phyloP scores from a whole-genome alignment of 2,113 vertebrate species.

The Labeo rohita region DNA sequence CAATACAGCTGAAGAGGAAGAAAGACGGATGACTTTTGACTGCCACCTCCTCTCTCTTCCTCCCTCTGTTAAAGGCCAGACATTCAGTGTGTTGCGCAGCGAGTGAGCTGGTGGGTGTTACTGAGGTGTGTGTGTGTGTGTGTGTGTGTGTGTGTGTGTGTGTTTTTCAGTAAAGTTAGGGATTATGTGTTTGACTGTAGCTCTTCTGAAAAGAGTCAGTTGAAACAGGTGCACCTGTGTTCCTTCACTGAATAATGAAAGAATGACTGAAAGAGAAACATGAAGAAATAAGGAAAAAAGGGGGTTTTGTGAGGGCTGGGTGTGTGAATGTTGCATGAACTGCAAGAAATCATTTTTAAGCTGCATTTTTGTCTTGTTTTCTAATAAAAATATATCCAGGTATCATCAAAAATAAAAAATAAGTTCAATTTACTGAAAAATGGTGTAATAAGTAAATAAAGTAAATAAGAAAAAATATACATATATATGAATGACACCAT shows the following conservation, averaged over 20 bases:
- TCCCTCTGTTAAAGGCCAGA: slow-evolving; percentile 38
- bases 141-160: slow-evolving; percentile 31
- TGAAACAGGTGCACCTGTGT: slow-evolving; percentile 57
- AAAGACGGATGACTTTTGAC: slow-evolving; percentile 40
- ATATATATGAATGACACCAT: neutral
- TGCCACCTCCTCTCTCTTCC: slow-evolving; percentile 34
- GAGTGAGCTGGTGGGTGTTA: slow-evolving; percentile 50
- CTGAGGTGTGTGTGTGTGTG: slow-evolving; percentile 30
- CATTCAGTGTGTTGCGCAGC: slow-evolving; percentile 39
- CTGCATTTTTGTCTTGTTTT: neutral
- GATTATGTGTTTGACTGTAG: slow-evolving; percentile 38
- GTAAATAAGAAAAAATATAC: too few species aligned
- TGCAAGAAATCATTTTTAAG: neutral
- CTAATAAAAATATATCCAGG: neutral
- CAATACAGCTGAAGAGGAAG: slow-evolving; percentile 13
- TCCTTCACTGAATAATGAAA: slow-evolving; percentile 39
- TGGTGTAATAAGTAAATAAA: neutral
- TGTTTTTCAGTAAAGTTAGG: slow-evolving; percentile 9
- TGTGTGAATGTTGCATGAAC: slow-evolving; percentile 11
- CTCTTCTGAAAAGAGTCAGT: slow-evolving; percentile 34
- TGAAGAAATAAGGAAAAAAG: slow-evolving; percentile 5
- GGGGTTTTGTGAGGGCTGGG: neutral
- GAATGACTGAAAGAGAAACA: slow-evolving; percentile 12
- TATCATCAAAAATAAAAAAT: neutral
- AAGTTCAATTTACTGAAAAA: neutral